These are phyloP conservation scores for Elmis aenea DNA, from an alignment of 2,888 invertebrate genomes.

Conservation along the genomic window DNA sequence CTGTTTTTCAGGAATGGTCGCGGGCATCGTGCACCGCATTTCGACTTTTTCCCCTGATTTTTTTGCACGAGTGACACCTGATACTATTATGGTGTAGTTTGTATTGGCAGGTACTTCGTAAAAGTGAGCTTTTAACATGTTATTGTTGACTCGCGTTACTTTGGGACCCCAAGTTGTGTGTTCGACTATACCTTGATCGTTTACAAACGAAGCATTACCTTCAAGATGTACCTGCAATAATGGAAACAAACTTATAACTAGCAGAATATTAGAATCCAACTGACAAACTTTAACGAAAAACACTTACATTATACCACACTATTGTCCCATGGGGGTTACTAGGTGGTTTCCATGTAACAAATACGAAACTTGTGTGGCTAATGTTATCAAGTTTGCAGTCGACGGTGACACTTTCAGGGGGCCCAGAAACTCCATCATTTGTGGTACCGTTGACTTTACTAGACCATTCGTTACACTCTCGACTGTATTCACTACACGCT, in stretches of 20 bases:
- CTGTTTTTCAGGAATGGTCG: slow-evolving; percentile 64
- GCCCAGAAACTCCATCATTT: slow-evolving; percentile 73
- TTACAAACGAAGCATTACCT: slow-evolving; percentile 53
- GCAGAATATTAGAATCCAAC: neutral
- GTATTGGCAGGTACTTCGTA: slow-evolving; percentile 76
- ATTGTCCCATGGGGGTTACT: slow-evolving; percentile 72
- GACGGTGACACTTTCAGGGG: slow-evolving; percentile 63
- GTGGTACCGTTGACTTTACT: slow-evolving; percentile 73
- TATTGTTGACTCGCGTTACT: slow-evolving; percentile 54
- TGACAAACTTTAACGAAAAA: slow-evolving; percentile 14
- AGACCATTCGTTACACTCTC: slow-evolving; percentile 74
- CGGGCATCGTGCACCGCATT: slow-evolving; percentile 63
- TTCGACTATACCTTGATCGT: slow-evolving; percentile 49
- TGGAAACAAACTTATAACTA: no score
- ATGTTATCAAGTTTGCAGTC: slow-evolving; percentile 62
- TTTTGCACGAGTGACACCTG: slow-evolving; percentile 71
- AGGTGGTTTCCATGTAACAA: slow-evolving; percentile 70
- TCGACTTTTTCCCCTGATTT: slow-evolving; percentile 64
- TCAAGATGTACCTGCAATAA: slow-evolving; percentile 47
- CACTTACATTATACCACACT: slow-evolving; percentile 65
- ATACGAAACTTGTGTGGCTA: slow-evolving; percentile 57
- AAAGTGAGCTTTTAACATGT: slow-evolving; percentile 52
- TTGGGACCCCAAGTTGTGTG: slow-evolving; percentile 58
- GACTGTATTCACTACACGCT: slow-evolving; percentile 75
- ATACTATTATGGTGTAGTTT: slow-evolving; percentile 72